Percentiles rank a stretch among this genome's conserved stretches.
phyloP scores from a whole-genome alignment of 2,113 vertebrate genomes.

The Aegypius monachus region DNA sequence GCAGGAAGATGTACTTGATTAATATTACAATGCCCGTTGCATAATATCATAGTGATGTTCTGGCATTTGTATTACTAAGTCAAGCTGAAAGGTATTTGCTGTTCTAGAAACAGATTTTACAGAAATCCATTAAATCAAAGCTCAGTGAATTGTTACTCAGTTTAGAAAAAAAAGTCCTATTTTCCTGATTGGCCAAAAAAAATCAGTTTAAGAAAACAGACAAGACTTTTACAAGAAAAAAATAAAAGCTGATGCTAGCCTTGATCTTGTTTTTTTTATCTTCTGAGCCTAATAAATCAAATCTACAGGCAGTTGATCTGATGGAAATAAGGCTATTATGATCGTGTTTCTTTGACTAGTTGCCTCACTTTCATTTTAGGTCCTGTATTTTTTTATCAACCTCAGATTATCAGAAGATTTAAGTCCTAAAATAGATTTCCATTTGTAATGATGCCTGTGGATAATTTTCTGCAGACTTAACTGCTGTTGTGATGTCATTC shows the following conservation, averaged over 20 bases:
- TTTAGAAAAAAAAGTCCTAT: not conserved
- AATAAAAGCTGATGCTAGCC: not conserved
- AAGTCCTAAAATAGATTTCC: not conserved
- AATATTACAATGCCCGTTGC: not conserved
- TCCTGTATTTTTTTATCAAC: not conserved
- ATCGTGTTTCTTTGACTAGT: not conserved
- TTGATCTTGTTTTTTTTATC: not conserved
- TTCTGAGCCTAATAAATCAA: not conserved
- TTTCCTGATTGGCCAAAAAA: not conserved
- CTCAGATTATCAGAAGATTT: not conserved
- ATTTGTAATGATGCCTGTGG: not conserved
- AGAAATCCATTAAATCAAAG: not conserved
- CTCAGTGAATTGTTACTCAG: not conserved
- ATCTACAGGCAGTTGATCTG: not conserved
- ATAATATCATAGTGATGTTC: not conserved
- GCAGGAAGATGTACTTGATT: not conserved
- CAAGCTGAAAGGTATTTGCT: not conserved
- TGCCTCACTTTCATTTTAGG: not conserved
- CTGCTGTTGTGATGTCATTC: fast-evolving
- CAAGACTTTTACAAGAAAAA: not conserved
- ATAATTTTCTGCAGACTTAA: not conserved
- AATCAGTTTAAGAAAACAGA: not conserved
- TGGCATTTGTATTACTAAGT: not conserved
- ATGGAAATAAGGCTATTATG: not conserved
- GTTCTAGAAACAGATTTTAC: not conserved